Evolutionary conservation across 2,113 vertebrate genomes (phyloP).

Genomic region (Bostrychus sinensis): DNA sequence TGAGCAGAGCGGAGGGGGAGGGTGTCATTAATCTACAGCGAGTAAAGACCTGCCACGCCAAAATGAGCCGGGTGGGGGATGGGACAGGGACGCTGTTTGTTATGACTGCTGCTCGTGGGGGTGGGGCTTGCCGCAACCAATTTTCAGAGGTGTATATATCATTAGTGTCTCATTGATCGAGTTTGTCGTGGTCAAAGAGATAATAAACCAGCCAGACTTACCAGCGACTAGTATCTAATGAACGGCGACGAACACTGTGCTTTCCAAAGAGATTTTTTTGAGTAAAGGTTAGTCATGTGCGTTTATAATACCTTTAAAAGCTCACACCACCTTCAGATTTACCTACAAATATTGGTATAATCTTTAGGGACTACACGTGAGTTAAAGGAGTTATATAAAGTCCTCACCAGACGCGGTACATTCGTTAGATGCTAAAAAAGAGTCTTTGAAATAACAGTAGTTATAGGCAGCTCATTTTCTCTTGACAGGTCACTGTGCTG

Average conservation of each 20-base stretch:
- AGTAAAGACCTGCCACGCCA: slow-evolving; percentile 82
- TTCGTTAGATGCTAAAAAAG: slow-evolving; percentile 23
- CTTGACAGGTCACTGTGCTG: slow-evolving; percentile 57
- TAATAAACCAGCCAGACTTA: slow-evolving; percentile 19
- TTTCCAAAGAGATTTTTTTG: slow-evolving; percentile 6
- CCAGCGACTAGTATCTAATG: slow-evolving; percentile 5
- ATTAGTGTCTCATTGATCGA: slow-evolving; percentile 10
- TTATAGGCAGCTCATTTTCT: slow-evolving; percentile 66
- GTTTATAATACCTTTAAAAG: background rate
- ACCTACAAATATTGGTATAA: no score
- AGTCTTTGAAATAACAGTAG: slow-evolving; percentile 61
- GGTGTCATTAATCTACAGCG: slow-evolving; percentile 83
- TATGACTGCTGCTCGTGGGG: slow-evolving; percentile 69
- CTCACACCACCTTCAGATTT: background rate
- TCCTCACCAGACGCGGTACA: background rate
- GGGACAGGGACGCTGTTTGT: slow-evolving; percentile 71
- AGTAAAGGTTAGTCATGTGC: slow-evolving; percentile 57
- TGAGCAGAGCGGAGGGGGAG: slow-evolving; percentile 86
- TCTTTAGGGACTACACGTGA: background rate
- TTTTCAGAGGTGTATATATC: slow-evolving; percentile 39
- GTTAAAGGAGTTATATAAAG: slow-evolving; percentile 15
- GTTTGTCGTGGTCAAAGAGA: slow-evolving; percentile 1
- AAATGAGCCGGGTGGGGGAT: slow-evolving; percentile 84
- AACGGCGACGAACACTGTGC: background rate
- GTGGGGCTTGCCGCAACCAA: slow-evolving; percentile 52